phyloP scores from a whole-genome alignment of 2,888 invertebrate species.

The Agriopis aurantiaria region DNA sequence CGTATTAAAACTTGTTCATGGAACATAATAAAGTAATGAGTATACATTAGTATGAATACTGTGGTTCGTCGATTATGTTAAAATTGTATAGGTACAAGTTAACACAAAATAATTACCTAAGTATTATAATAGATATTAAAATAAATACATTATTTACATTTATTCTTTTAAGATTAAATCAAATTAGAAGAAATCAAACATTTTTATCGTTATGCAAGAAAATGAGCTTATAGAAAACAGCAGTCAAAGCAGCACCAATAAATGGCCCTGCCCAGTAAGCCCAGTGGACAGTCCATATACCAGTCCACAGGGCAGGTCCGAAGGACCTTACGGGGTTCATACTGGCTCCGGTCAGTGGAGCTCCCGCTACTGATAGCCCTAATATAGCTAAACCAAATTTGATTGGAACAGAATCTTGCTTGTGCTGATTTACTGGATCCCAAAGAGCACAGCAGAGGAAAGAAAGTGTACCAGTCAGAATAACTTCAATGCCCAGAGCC shows the following conservation, averaged over 20 bases:
- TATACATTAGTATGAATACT: background rate
- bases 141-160: background rate
- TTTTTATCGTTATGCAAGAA: slow-evolving; percentile 53
- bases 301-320: slow-evolving; percentile 90
- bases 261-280: slow-evolving; percentile 90
- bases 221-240: slow-evolving; percentile 63
- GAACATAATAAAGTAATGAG: slow-evolving; percentile 9
- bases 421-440: slow-evolving; percentile 89
- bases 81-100: background rate
- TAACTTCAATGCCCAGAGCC: slow-evolving; percentile 87
- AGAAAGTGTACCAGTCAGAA: slow-evolving; percentile 88
- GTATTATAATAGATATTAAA: background rate
- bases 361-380: slow-evolving; percentile 88
- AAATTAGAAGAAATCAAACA: background rate
- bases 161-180: too few species aligned
- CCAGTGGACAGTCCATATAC: slow-evolving; percentile 90
- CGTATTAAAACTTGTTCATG: slow-evolving; percentile 10
- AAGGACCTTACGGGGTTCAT: slow-evolving; percentile 91
- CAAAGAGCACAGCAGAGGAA: slow-evolving; percentile 90
- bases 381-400: slow-evolving; percentile 90
- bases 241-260: slow-evolving; percentile 64
- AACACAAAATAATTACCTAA: background rate
- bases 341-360: slow-evolving; percentile 90
- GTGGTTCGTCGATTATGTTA: background rate
- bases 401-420: slow-evolving; percentile 88